Conservation (phyloP, 2,797 vertebrate genomes). For the Poecilia velifera region DNA sequence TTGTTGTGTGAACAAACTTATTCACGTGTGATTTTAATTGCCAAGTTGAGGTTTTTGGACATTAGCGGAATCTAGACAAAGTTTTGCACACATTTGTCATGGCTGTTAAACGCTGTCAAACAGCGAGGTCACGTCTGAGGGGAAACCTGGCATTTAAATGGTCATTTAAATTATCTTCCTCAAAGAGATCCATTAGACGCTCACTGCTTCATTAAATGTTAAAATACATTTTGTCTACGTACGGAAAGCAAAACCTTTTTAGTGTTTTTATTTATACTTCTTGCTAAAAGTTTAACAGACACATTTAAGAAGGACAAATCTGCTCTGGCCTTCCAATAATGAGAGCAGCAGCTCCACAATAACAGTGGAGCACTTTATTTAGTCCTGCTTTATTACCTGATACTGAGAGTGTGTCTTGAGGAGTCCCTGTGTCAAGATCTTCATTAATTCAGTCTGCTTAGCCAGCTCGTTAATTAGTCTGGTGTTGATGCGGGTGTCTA, state of each 20-base stretch:
- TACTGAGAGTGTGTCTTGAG: conserved; percentile 8
- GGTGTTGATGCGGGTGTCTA: conserved; percentile 20
- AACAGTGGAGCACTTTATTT: conserved; percentile 5
- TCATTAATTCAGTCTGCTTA: conserved; percentile 26
- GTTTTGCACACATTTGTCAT: too few relatives aligned
- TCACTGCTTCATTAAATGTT: neutral
- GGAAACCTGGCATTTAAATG: neutral
- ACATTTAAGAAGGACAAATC: neutral
- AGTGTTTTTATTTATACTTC: neutral
- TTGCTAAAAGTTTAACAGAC: neutral
- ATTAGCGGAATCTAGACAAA: too few relatives aligned
- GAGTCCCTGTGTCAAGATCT: conserved; percentile 23
- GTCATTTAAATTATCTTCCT: neutral
- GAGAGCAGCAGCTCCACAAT: neutral
- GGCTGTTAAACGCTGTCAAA: neutral
- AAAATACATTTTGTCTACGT: neutral
- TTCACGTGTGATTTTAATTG: too few relatives aligned
- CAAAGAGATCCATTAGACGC: neutral
- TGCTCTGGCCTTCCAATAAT: neutral
- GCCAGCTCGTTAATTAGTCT: conserved; percentile 33
- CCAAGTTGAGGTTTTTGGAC: too few relatives aligned
- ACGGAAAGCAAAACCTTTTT: neutral
- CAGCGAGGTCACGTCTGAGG: neutral
- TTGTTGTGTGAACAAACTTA: too few relatives aligned
- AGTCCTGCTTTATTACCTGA: conserved; percentile 1